Evolutionary conservation across 2,888 invertebrate species (phyloP).

Genomic region (Volucella inanis): DNA sequence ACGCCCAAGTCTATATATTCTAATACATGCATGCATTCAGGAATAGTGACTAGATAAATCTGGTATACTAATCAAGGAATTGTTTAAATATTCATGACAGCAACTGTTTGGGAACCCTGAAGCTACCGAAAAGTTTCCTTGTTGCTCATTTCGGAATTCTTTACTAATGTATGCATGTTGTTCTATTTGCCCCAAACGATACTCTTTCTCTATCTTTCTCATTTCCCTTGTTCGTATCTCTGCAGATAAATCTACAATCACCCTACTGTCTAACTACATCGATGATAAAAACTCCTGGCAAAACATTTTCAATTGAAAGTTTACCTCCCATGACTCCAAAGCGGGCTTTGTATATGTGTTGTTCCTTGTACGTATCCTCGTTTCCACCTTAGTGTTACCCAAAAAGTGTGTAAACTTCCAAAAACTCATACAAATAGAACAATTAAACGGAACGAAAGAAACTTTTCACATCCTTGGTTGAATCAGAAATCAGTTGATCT

Average conservation of each 20-base stretch:
- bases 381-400: not conserved
- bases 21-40: not conserved
- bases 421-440: slow-evolving; percentile 45
- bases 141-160: slow-evolving; percentile 14
- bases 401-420: slow-evolving; percentile 29
- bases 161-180: slow-evolving; percentile 25
- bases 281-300: slow-evolving; percentile 57
- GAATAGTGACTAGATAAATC: slow-evolving; percentile 7
- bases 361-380: not conserved
- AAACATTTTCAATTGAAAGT: slow-evolving; percentile 49
- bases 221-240: not conserved
- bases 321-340: not conserved
- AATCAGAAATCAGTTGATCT: slow-evolving; percentile 46
- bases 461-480: slow-evolving; percentile 36
- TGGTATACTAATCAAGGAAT: slow-evolving; percentile 34
- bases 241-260: slow-evolving; percentile 13
- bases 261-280: slow-evolving; percentile 32
- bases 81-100: slow-evolving; percentile 56
- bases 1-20: not conserved
- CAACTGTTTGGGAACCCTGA: slow-evolving; percentile 18
- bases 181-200: not conserved
- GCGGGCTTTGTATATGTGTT: not conserved
- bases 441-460: slow-evolving; percentile 52
- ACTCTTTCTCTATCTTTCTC: not conserved
- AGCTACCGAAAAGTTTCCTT: slow-evolving; percentile 36